Evolutionary conservation across 2,113 vertebrate species (phyloP).

Genomic region (Eulemur macaco): DNA sequence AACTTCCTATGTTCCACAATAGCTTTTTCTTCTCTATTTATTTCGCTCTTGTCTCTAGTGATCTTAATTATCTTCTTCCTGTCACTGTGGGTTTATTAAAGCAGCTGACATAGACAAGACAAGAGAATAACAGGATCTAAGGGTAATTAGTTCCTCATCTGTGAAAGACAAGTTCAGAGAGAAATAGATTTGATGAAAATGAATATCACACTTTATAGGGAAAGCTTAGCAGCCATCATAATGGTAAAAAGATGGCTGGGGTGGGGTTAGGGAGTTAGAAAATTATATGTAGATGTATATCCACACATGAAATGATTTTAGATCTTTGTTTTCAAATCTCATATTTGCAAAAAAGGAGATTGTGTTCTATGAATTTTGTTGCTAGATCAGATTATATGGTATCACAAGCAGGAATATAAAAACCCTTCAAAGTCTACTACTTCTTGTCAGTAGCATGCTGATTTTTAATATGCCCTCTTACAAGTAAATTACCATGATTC

Average conservation of each 20-base stretch:
- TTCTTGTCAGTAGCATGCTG: background rate
- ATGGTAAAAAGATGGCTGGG: background rate
- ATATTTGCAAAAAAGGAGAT: background rate
- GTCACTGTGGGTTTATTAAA: background rate
- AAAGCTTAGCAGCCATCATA: background rate
- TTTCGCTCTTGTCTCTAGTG: background rate
- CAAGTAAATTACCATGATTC: background rate
- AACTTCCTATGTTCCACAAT: background rate
- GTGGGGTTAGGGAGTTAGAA: background rate
- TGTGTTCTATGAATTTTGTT: conserved; percentile 44
- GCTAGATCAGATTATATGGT: conserved; percentile 9
- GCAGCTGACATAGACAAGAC: background rate
- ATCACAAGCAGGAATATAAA: background rate
- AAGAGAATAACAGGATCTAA: conserved; percentile 42
- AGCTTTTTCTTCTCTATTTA: background rate
- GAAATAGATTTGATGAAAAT: conserved; percentile 12
- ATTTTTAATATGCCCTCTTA: conserved; percentile 10
- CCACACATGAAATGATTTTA: background rate
- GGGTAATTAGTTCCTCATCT: conserved; percentile 41
- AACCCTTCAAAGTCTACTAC: background rate
- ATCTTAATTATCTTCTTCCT: conserved; percentile 34
- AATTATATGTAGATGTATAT: background rate
- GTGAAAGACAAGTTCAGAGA: conserved; percentile 47
- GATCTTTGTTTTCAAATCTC: background rate
- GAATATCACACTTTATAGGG: background rate